Evolutionary conservation across 1,140 invertebrate species (phyloP).

Genomic region (Archivesica marissinica): DNA sequence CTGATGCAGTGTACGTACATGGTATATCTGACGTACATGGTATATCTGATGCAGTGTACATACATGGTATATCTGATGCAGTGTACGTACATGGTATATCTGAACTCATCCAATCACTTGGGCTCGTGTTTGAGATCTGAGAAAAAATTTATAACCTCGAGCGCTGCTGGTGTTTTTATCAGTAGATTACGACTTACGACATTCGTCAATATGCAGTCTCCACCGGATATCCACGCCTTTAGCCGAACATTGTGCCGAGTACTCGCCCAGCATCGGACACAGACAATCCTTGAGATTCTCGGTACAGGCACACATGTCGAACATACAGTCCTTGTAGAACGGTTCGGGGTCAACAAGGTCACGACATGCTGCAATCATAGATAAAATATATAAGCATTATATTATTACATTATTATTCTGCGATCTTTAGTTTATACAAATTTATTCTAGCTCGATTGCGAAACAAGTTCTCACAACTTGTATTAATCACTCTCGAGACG

Average conservation of each 20-base stretch:
- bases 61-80: too few relatives aligned
- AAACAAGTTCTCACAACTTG: too few relatives aligned
- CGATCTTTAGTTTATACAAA: too few relatives aligned
- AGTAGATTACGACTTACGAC: conserved; percentile 85
- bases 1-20: too few relatives aligned
- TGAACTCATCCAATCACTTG: too few relatives aligned
- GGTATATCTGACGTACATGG: too few relatives aligned
- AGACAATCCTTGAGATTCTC: conserved; percentile 87
- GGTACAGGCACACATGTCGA: conserved; percentile 93
- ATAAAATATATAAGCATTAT: background rate
- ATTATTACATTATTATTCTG: background rate
- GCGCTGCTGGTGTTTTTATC: too few relatives aligned
- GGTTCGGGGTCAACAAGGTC: conserved; percentile 90
- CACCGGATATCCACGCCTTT: conserved; percentile 90
- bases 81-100: background rate
- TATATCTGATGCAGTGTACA: too few relatives aligned
- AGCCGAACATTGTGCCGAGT: conserved; percentile 91
- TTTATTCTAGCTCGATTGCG: too few relatives aligned
- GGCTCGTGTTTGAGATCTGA: too few relatives aligned
- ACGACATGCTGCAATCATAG: conserved; percentile 88
- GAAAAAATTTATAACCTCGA: too few relatives aligned
- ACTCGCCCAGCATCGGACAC: conserved; percentile 91
- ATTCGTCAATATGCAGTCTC: conserved; percentile 90
- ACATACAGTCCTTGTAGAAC: conserved; percentile 92
- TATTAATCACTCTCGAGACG: too few relatives aligned